Percentiles rank a stretch among this genome's conserved stretches.
These are phyloP conservation scores for Bufo gargarizans DNA, from an alignment of 2,113 vertebrate genomes.

Conservation along the genomic window DNA sequence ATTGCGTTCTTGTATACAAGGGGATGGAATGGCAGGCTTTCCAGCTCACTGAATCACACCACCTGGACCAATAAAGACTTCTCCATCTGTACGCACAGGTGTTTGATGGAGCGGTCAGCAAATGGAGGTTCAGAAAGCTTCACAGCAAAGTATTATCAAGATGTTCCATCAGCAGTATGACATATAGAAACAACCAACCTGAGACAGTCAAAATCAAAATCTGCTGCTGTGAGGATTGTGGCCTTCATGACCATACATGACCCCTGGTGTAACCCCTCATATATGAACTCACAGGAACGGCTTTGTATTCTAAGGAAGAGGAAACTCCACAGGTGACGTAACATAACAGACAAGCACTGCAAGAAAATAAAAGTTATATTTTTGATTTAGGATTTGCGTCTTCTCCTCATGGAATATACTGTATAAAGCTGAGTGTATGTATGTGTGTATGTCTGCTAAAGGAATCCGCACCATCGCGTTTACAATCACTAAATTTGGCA, in stretches of 20 bases:
- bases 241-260: neutral
- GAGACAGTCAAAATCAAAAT: too few relatives aligned
- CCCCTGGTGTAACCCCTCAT: neutral
- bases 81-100: conserved; percentile 34
- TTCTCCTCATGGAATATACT: too few relatives aligned
- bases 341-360: too few relatives aligned
- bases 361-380: too few relatives aligned
- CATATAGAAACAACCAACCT: neutral
- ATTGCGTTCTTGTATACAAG: conserved; percentile 10
- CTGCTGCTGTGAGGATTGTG: too few relatives aligned
- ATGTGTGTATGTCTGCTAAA: too few relatives aligned
- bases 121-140: neutral
- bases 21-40: neutral
- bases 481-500: too few relatives aligned
- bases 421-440: too few relatives aligned
- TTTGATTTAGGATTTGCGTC: too few relatives aligned
- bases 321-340: too few relatives aligned
- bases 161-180: neutral
- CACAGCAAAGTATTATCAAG: neutral
- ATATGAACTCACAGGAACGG: neutral
- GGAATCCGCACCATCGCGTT: too few relatives aligned
- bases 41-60: neutral
- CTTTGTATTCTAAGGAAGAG: too few relatives aligned
- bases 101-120: conserved; percentile 33
- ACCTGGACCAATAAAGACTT: conserved; percentile 32